Evolutionary conservation across 2,888 invertebrate genomes (phyloP).

Genomic region (Leucoptera coffeella): DNA sequence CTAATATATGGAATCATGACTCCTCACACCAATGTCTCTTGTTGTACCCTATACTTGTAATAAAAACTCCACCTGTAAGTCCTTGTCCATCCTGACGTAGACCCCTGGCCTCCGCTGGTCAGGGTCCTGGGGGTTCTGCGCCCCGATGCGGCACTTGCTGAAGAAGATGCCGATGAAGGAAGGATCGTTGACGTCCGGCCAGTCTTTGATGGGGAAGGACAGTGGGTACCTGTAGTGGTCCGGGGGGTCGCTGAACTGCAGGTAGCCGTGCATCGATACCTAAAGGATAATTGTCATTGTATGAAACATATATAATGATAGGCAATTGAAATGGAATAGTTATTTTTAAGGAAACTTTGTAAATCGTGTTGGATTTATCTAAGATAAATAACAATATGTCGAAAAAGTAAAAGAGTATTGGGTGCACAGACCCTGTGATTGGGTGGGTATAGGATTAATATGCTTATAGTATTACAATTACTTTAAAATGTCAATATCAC

Average conservation of each 20-base stretch:
- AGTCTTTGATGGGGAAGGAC: slow-evolving; percentile 80
- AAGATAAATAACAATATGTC: too few species aligned
- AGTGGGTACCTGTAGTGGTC: slow-evolving; percentile 78
- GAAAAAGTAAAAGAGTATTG: slow-evolving; percentile 3
- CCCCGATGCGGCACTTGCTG: slow-evolving; percentile 80
- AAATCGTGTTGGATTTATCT: too few species aligned
- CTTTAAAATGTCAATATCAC: too few species aligned
- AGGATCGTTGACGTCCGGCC: slow-evolving; percentile 83
- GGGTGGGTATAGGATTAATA: too few species aligned
- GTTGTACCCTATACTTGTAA: too few species aligned
- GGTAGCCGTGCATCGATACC: slow-evolving; percentile 75
- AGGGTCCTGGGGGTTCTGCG: slow-evolving; percentile 62
- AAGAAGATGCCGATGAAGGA: slow-evolving; percentile 92
- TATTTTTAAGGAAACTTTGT: too few species aligned
- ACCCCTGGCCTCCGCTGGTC: slow-evolving; percentile 76
- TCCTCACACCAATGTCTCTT: too few species aligned
- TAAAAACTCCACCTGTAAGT: slow-evolving; percentile 31
- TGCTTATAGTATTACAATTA: too few species aligned
- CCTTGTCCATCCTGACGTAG: slow-evolving; percentile 65
- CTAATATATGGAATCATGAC: too few species aligned
- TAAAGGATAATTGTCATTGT: slow-evolving; percentile 19
- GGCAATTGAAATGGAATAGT: too few species aligned
- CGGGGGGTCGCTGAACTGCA: slow-evolving; percentile 89
- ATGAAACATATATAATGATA: too few species aligned
- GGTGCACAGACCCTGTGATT: background rate